Conservation (phyloP, 2,888 invertebrate genomes). For the Lasius platythorax region DNA sequence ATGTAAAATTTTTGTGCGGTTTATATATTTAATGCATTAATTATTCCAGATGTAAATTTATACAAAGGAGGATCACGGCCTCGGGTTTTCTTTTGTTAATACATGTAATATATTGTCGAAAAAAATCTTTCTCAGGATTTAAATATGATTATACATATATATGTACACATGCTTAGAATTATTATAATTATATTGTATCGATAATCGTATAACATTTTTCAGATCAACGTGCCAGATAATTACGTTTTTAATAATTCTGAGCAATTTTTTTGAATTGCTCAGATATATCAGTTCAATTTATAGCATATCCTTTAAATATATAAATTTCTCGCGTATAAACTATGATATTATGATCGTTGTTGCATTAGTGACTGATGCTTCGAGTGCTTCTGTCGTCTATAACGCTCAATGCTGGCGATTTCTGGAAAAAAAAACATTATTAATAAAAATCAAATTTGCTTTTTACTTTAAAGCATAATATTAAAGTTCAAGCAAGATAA, state of each 20-base stretch:
- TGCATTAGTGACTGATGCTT: slow-evolving; percentile 79
- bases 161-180: slow-evolving; percentile 29
- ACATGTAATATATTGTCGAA: not conserved
- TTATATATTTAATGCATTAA: slow-evolving; percentile 7
- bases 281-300: not conserved
- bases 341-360: slow-evolving; percentile 21
- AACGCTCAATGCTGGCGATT: slow-evolving; percentile 81
- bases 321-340: slow-evolving; percentile 1
- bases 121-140: slow-evolving; percentile 33
- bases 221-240: slow-evolving; percentile 10
- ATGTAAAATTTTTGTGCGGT: not conserved
- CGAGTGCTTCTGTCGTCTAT: slow-evolving; percentile 79
- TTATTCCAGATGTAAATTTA: slow-evolving; percentile 5
- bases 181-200: slow-evolving; percentile 14
- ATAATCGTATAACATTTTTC: slow-evolving; percentile 26
- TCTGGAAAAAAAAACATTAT: slow-evolving; percentile 74
- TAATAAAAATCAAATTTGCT: not conserved
- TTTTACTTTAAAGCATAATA: not conserved
- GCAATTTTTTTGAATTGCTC: not conserved
- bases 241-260: slow-evolving; percentile 5
- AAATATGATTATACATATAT: slow-evolving; percentile 2
- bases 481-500: not conserved
- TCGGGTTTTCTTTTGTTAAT: not conserved
- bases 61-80: not conserved
- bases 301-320: not conserved